These are phyloP conservation scores for Lasius platythorax DNA, from an alignment of 2,888 invertebrate genomes.

Conservation along the genomic window DNA sequence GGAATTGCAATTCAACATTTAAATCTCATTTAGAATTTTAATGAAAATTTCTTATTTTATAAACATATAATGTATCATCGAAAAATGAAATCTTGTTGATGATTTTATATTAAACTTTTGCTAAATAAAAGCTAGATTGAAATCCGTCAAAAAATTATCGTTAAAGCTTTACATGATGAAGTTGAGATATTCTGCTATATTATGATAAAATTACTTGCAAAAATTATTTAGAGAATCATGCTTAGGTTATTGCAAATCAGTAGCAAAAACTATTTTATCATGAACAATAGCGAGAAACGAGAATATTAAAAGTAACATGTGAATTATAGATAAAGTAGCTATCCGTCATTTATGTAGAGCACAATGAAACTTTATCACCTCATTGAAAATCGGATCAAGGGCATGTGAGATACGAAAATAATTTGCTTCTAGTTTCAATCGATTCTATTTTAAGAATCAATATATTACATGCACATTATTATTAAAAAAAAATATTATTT, in stretches of 20 bases:
- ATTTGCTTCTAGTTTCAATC: neutral
- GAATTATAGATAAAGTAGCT: neutral
- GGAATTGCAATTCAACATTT: neutral
- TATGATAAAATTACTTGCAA: too few species aligned
- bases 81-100: too few species aligned
- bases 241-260: too few species aligned
- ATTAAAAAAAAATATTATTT: neutral
- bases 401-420: neutral
- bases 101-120: too few species aligned
- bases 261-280: neutral
- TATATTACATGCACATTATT: neutral
- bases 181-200: too few species aligned
- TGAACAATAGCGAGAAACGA: neutral
- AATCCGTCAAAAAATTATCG: too few species aligned
- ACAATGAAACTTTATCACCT: neutral
- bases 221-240: too few species aligned
- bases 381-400: neutral
- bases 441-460: neutral
- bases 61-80: too few species aligned
- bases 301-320: neutral
- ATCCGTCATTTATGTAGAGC: neutral
- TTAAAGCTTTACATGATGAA: too few species aligned
- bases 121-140: too few species aligned
- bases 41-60: neutral
- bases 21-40: neutral